Conservation (phyloP, 2,113 vertebrate genomes). For the Pseudorectes ferrugineus region DNA sequence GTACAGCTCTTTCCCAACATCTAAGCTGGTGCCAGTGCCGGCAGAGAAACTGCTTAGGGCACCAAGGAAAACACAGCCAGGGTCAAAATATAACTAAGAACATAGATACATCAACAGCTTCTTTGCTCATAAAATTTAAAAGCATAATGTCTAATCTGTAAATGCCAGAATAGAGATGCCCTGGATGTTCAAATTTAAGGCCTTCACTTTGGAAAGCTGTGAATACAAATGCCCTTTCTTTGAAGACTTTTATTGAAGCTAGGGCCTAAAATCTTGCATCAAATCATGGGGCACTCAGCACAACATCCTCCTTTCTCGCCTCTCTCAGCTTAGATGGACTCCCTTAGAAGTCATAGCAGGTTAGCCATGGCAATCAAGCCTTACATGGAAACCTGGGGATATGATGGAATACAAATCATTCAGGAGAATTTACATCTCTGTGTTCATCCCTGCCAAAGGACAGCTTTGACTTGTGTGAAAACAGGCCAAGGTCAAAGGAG, state of each 20-base stretch:
- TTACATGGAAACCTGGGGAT: not conserved
- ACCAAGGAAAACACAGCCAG: not conserved
- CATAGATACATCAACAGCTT: not conserved
- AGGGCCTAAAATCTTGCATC: not conserved
- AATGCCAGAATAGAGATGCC: not conserved
- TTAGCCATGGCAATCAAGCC: not conserved
- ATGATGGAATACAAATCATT: not conserved
- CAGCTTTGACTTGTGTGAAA: not conserved
- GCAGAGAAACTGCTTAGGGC: not conserved
- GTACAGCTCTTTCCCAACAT: not conserved
- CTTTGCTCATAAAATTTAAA: not conserved
- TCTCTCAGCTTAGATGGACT: not conserved
- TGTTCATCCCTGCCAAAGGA: not conserved
- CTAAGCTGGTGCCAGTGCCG: not conserved
- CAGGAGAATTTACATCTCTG: not conserved
- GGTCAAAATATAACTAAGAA: not conserved
- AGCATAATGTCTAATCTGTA: not conserved
- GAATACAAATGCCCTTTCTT: not conserved
- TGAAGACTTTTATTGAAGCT: not conserved
- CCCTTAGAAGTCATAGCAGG: not conserved
- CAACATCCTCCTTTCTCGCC: not conserved
- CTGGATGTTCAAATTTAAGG: not conserved
- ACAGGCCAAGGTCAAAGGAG: not conserved
- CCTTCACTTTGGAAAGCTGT: not conserved
- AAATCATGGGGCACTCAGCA: not conserved